A percentile compares a stretch with the other conserved stretches of the same genome.
phyloP scores from a whole-genome alignment of 2,113 vertebrate species.

The Labeo rohita region DNA sequence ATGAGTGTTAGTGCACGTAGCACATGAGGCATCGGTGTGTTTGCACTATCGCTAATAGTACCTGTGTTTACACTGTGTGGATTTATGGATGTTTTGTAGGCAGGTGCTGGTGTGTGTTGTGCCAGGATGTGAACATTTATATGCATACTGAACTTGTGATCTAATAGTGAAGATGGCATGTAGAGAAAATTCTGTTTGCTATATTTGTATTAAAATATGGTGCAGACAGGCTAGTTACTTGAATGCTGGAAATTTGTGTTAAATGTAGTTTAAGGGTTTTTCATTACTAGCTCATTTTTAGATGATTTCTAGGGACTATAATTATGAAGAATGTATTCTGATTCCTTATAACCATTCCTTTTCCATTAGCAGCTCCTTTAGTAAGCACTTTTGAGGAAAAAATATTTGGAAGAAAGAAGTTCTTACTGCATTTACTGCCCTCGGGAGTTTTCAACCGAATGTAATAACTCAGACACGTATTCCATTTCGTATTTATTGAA shows the following conservation, averaged over 20 bases:
- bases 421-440: neutral
- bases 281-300: neutral
- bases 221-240: neutral
- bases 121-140: neutral
- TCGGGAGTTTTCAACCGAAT: neutral
- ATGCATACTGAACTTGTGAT: neutral
- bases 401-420: neutral
- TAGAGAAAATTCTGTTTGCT: neutral
- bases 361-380: neutral
- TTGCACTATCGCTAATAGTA: constrained; percentile 11
- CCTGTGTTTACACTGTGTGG: neutral
- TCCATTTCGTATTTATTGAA: constrained; percentile 1
- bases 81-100: constrained; percentile 10
- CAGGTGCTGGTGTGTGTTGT: neutral
- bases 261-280: neutral
- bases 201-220: neutral
- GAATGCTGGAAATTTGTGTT: neutral
- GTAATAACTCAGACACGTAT: neutral
- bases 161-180: constrained; percentile 2
- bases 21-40: neutral
- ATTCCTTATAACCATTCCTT: neutral
- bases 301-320: neutral
- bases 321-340: neutral
- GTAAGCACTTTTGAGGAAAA: neutral
- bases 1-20: constrained; percentile 13